phyloP scores from a whole-genome alignment of 2,888 invertebrate genomes.

The Cheilosia urbana region DNA sequence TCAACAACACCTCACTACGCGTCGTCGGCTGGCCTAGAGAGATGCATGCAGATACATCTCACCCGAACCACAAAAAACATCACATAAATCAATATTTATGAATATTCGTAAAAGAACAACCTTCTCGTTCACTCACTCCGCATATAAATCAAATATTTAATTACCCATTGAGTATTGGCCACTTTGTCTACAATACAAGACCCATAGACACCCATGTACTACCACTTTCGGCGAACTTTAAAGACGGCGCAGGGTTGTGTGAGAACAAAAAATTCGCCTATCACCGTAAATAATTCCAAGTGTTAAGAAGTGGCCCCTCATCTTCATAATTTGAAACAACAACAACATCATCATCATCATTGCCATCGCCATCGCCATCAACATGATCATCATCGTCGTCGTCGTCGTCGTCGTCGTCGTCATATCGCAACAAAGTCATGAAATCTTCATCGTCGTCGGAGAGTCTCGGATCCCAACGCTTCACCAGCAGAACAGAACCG shows the following conservation, averaged over 20 bases:
- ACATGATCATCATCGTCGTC: conserved; percentile 8
- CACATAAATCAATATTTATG: conserved; percentile 73
- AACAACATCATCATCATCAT: conserved; percentile 49
- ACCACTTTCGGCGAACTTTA: conserved; percentile 74
- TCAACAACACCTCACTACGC: conserved; percentile 57
- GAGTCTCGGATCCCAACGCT: conserved; percentile 65
- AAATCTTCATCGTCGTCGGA: conserved; percentile 51
- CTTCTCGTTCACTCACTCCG: conserved; percentile 49
- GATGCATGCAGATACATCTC: conserved; percentile 34
- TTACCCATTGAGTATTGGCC: conserved; percentile 74
- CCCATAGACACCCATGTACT: conserved; percentile 67
- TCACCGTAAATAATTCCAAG: conserved; percentile 75
- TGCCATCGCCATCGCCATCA: conserved; percentile 37
- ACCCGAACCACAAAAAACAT: conserved; percentile 37
- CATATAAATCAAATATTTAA: conserved; percentile 74
- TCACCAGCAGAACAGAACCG: conserved; percentile 39
- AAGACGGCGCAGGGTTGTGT: conserved; percentile 54
- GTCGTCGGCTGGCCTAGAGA: background rate
- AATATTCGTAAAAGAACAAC: conserved; percentile 57
- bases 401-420: conserved; percentile 29
- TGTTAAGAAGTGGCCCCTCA: conserved; percentile 74
- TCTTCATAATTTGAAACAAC: conserved; percentile 72
- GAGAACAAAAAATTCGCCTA: conserved; percentile 61
- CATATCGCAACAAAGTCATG: conserved; percentile 46
- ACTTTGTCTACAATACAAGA: conserved; percentile 73